phyloP scores from a whole-genome alignment of 2,113 vertebrate species.

The Poeciliopsis prolifica region DNA sequence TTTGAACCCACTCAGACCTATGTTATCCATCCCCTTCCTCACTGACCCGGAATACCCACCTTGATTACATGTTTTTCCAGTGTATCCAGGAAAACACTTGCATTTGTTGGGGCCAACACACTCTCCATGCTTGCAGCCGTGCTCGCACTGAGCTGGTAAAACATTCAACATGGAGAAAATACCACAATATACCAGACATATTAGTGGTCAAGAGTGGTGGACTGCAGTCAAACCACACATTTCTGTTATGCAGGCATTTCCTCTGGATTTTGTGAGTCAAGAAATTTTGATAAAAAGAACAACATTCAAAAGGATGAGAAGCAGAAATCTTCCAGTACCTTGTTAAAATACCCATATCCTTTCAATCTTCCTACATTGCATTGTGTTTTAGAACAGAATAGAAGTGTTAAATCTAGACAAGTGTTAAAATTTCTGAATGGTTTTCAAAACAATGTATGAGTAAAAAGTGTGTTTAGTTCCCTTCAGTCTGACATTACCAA shows the following conservation, averaged over 20 bases:
- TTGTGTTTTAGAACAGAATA: not conserved
- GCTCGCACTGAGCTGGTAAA: constrained; percentile 88
- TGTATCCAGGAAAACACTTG: constrained; percentile 92
- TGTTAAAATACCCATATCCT: not conserved
- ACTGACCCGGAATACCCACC: constrained; percentile 75
- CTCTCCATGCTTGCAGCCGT: constrained; percentile 92
- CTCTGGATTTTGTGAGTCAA: constrained; percentile 29
- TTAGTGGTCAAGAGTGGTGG: constrained; percentile 40
- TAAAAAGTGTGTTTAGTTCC: not conserved
- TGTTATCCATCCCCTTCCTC: constrained; percentile 21
- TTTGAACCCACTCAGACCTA: constrained; percentile 16
- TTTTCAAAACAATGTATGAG: not conserved
- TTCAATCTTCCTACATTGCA: not conserved
- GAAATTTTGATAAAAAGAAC: constrained; percentile 33
- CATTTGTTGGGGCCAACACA: constrained; percentile 92
- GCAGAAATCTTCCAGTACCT: not conserved
- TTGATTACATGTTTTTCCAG: constrained; percentile 92
- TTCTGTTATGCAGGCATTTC: constrained; percentile 39
- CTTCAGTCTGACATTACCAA: not conserved
- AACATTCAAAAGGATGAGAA: constrained; percentile 4
- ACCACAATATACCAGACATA: constrained; percentile 38
- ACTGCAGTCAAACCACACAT: constrained; percentile 58
- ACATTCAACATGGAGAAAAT: constrained; percentile 61
- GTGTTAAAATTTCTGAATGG: no score
- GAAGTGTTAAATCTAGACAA: not conserved